phyloP scores from a whole-genome alignment of 1,140 invertebrate species.

The Bombus vancouverensis region DNA sequence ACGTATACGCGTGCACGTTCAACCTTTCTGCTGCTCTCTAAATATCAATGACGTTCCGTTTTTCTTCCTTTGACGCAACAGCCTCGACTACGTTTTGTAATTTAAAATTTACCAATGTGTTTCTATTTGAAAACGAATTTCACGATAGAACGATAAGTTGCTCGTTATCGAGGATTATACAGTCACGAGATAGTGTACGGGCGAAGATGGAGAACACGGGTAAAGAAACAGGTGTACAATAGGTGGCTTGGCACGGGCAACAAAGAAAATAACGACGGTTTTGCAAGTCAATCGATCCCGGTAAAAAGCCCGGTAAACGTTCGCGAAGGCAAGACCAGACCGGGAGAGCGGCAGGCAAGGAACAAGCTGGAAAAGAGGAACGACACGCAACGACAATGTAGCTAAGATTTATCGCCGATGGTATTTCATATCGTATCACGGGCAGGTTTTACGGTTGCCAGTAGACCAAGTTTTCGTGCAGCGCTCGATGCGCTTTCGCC shows the following conservation, averaged over 20 bases:
- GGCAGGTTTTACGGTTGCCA: slow-evolving; percentile 44
- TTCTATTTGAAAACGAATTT: not conserved
- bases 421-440: slow-evolving; percentile 61
- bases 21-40: not conserved
- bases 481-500: not conserved
- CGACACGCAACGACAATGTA: slow-evolving; percentile 55
- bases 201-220: not conserved
- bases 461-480: slow-evolving; percentile 32
- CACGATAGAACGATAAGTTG: not conserved
- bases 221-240: slow-evolving; percentile 4
- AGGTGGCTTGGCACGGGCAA: slow-evolving; percentile 8
- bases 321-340: not conserved
- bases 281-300: slow-evolving; percentile 55
- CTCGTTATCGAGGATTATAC: not conserved
- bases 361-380: slow-evolving; percentile 2
- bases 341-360: not conserved
- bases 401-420: slow-evolving; percentile 60
- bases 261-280: slow-evolving; percentile 40
- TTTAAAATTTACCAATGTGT: not conserved
- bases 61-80: not conserved
- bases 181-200: not conserved
- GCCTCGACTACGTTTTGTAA: not conserved
- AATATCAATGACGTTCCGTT: not conserved
- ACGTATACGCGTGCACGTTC: slow-evolving; percentile 26
- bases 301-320: slow-evolving; percentile 31